Evolutionary conservation across 1,140 invertebrate species (phyloP).

Genomic region (Sinella curviseta): DNA sequence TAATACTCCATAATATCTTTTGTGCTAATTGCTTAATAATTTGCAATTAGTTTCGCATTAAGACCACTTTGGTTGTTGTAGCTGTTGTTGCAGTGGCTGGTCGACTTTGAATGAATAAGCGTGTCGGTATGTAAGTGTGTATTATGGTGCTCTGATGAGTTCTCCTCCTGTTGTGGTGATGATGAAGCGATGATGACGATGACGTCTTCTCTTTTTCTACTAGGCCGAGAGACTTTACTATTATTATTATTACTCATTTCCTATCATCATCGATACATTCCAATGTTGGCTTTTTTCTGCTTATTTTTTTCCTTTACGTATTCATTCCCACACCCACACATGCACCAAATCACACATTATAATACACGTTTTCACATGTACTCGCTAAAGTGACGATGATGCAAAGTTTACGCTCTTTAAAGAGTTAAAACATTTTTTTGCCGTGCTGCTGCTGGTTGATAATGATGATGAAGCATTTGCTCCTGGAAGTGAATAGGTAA

Average conservation of each 20-base stretch:
- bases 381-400: background rate
- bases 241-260: background rate
- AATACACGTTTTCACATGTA: slow-evolving; percentile 3
- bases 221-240: too few relatives aligned
- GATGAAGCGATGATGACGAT: too few relatives aligned
- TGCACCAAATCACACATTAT: too few relatives aligned
- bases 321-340: slow-evolving; percentile 7
- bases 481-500: background rate
- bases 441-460: background rate
- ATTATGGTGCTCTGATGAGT: too few relatives aligned
- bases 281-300: background rate
- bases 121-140: too few relatives aligned
- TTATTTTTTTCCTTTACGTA: too few relatives aligned
- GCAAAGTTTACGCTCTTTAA: background rate
- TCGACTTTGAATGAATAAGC: background rate
- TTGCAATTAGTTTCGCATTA: background rate
- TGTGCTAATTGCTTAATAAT: background rate
- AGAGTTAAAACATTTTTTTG: background rate
- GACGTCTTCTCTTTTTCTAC: too few relatives aligned
- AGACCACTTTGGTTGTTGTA: background rate
- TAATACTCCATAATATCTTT: background rate
- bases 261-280: background rate
- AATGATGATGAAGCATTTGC: background rate
- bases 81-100: background rate
- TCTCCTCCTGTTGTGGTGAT: too few relatives aligned